Percentiles rank a stretch among this genome's conserved stretches.
Conservation (phyloP, 1,140 invertebrate species). For the Dendrolimus kikuchii region DNA sequence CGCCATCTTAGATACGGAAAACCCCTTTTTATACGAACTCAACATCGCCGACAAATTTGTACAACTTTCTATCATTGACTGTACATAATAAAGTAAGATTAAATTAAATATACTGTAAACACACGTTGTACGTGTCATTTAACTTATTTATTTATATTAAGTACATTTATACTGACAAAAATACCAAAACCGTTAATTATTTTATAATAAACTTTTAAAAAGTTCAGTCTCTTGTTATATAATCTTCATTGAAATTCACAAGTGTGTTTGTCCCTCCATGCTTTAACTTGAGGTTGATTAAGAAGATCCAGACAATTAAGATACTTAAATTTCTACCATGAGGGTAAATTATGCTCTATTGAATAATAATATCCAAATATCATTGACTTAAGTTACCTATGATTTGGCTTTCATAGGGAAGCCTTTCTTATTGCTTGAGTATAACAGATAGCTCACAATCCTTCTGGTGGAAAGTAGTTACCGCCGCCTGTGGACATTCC, state of each 20-base stretch:
- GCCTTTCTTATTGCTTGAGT: too few relatives aligned
- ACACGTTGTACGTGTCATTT: slow-evolving; percentile 67
- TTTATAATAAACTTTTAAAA: slow-evolving; percentile 69
- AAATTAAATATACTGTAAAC: slow-evolving; percentile 60
- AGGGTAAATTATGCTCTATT: too few relatives aligned
- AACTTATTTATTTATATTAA: slow-evolving; percentile 56
- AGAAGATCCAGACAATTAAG: too few relatives aligned
- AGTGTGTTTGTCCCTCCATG: not conserved
- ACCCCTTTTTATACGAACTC: slow-evolving; percentile 57
- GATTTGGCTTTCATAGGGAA: too few relatives aligned
- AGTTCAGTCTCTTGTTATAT: slow-evolving; percentile 46
- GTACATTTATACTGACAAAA: slow-evolving; percentile 63
- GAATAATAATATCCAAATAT: too few relatives aligned
- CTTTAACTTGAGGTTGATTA: too few relatives aligned
- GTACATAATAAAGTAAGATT: slow-evolving; percentile 64
- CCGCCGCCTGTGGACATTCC: too few relatives aligned
- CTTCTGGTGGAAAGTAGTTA: too few relatives aligned
- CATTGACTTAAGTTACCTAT: too few relatives aligned
- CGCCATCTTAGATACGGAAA: slow-evolving; percentile 52
- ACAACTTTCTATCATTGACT: slow-evolving; percentile 53
- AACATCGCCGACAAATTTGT: slow-evolving; percentile 43
- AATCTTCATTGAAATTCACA: slow-evolving; percentile 19
- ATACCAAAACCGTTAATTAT: slow-evolving; percentile 58
- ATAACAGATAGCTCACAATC: too few relatives aligned
- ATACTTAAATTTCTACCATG: too few relatives aligned